Percentiles rank a stretch among this genome's conserved stretches.
Evolutionary conservation across 23 tunicate genomes (phyloP).

Genomic region (Trididemnum clinides): DNA sequence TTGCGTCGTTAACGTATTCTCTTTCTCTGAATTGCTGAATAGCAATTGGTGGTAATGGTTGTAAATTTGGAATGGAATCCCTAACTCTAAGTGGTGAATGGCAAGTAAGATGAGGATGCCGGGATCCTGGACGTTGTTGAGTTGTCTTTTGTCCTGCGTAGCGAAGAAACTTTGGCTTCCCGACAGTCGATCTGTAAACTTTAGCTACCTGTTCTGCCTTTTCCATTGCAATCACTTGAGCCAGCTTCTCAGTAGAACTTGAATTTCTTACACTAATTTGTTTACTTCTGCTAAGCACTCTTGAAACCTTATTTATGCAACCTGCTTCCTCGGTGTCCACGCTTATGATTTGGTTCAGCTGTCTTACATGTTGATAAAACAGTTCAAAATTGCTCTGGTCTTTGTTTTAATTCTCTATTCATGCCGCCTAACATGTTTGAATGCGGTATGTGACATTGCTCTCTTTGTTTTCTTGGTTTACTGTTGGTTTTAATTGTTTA

Average conservation of each 20-base stretch:
- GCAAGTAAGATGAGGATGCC: constrained; percentile 76
- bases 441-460: constrained; percentile 30
- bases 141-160: background rate
- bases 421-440: background rate
- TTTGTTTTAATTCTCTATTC: background rate
- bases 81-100: constrained; percentile 75
- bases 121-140: background rate
- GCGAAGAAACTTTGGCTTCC: background rate
- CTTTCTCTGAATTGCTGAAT: constrained; percentile 48
- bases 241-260: background rate
- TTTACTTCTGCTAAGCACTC: too few relatives aligned
- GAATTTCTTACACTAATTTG: background rate
- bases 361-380: constrained; percentile 29
- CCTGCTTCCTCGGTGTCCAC: too few relatives aligned
- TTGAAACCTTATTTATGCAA: too few relatives aligned
- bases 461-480: background rate
- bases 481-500: constrained; percentile 41
- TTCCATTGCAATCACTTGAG: background rate
- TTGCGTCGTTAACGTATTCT: constrained; percentile 77
- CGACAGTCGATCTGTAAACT: constrained; percentile 42
- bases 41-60: constrained; percentile 65
- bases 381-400: too few relatives aligned
- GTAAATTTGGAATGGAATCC: constrained; percentile 69
- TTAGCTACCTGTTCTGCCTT: constrained; percentile 31
- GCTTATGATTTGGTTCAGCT: constrained; percentile 3